These are phyloP conservation scores for Panagrolaimus sp. DNA, from an alignment of 1,140 invertebrate genomes.

Conservation along the genomic window DNA sequence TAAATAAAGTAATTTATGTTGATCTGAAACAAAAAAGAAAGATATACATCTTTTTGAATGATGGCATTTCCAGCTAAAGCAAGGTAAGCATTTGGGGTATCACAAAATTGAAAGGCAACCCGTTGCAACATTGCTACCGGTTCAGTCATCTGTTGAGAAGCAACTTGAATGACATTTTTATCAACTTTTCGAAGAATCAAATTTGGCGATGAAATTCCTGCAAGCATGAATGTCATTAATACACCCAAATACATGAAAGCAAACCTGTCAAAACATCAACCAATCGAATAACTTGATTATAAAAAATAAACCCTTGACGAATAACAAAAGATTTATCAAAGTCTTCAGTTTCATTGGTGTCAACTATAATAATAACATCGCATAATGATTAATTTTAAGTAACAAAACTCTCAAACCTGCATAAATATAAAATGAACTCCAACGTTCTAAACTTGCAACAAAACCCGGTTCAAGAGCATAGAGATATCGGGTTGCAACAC, in stretches of 20 bases:
- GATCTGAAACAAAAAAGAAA: neutral
- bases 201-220: neutral
- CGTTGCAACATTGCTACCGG: neutral
- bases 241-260: no score
- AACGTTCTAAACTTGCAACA: neutral
- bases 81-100: neutral
- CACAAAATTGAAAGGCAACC: conserved; percentile 12
- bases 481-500: neutral
- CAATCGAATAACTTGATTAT: neutral
- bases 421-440: conserved; percentile 9
- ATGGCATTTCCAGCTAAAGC: neutral
- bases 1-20: neutral
- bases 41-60: neutral
- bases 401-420: neutral
- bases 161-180: neutral
- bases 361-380: neutral
- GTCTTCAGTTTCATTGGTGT: neutral
- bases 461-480: neutral
- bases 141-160: neutral
- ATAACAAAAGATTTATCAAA: neutral
- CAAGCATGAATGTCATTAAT: no score
- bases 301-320: neutral
- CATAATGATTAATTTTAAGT: no score
- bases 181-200: neutral
- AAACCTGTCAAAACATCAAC: conserved; percentile 4